Percentiles rank a stretch among this genome's conserved stretches.
These are phyloP conservation scores for Chalcis sispes DNA, from an alignment of 2,888 invertebrate species.

Conservation along the genomic window DNA sequence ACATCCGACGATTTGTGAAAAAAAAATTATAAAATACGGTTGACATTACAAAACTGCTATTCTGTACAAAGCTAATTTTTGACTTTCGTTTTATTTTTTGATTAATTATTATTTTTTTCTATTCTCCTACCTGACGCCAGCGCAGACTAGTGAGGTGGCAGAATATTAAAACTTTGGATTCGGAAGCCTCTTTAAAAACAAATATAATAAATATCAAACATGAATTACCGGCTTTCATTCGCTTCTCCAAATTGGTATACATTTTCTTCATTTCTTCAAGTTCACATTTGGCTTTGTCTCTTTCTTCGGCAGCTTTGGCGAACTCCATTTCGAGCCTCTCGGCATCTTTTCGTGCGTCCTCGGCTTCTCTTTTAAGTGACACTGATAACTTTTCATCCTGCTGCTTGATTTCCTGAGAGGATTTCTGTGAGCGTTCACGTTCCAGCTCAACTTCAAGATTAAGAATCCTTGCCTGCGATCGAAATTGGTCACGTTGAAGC, in stretches of 20 bases:
- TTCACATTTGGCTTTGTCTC: conserved; percentile 85
- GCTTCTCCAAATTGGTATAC: conserved; percentile 86
- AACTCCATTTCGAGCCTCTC: conserved; percentile 90
- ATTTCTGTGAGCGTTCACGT: conserved; percentile 79
- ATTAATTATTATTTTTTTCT: no score
- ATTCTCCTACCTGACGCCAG: no score
- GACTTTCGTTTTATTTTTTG: no score
- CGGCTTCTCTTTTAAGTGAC: conserved; percentile 85
- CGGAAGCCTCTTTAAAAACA: no score
- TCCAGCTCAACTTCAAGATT: conserved; percentile 90
- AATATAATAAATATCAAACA: no score
- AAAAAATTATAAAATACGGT: no score
- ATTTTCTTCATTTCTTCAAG: conserved; percentile 88
- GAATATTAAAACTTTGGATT: no score
- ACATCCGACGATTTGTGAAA: no score
- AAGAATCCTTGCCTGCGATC: conserved; percentile 82
- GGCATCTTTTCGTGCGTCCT: conserved; percentile 86
- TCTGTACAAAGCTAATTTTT: no score
- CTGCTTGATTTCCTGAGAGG: conserved; percentile 67
- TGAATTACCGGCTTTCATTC: conserved; percentile 75
- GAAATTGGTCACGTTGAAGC: conserved; percentile 54
- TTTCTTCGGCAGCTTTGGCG: conserved; percentile 84
- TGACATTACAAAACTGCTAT: no score
- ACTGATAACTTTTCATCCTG: conserved; percentile 83
- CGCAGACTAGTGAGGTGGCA: no score